Base-by-base conservation (phyloP, 2,797 vertebrate genomes). In the Phalloptychus januarius region DNA sequence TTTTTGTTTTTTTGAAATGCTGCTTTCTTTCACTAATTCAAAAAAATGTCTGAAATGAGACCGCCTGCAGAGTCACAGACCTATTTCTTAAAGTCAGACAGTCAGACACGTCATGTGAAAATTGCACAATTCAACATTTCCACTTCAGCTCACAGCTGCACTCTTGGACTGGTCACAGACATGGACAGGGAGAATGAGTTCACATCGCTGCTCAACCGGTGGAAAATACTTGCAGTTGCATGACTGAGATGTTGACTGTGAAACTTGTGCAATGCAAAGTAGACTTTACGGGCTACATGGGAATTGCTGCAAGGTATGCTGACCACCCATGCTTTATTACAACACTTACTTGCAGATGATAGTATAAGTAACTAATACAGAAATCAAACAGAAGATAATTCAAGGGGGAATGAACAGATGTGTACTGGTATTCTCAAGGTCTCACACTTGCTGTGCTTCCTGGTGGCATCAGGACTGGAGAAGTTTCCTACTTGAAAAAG, bases 141-240 rank as follows among this genome's bases (percentile, higher is more conserved):
- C 89, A 93, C 82, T 67, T 86, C 74, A 79, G 70, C 86, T 82
- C 84, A 81, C 92, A 90, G 91, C 90, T 92, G 89, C 84, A 79
- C 85, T 86, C 77, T 81, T 83, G 88, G 84, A 79, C 84, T 20
- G 67, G 58, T 81, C 77, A 45, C 5, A 82, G 80, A 88, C 76
- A 45, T 3, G 80, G 79, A 87, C 76, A 71, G 73, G 80, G 65
- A 89, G 79, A 90, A 83, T 50, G 84, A 85, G 83, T 88, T 78
- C 80, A 71, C 84, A 71, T 88, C 84, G 16, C 52, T 71, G 65
- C 80, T 74, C 63, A 81, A 54, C 77, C 78, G 25, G 52, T 84
- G 91, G 92, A 93, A 93, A 92, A 88, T 63, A 77, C 83, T 77
- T 85, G 83, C 82, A 82, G 86, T 74, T 89, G 87, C 86, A 84